These are phyloP conservation scores for Brachyrhaphis roseni DNA, from an alignment of 2,797 vertebrate species.

Conservation along the genomic window DNA sequence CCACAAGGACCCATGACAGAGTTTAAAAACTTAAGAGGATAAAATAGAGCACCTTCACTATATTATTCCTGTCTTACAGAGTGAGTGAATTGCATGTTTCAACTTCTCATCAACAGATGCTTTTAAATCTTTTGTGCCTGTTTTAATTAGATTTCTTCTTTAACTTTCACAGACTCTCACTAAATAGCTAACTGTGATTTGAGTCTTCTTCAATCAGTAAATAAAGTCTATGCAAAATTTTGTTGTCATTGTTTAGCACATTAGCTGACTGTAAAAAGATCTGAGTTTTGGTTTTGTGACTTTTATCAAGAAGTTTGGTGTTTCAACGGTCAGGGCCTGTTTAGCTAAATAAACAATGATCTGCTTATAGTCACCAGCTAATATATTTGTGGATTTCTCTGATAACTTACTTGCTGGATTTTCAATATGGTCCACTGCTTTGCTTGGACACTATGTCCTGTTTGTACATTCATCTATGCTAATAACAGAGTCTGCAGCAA, in stretches of 20 bases:
- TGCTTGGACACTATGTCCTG: neutral
- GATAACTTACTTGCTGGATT: constrained; percentile 8
- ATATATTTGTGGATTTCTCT: neutral
- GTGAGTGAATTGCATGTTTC: neutral
- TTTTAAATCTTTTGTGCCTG: neutral
- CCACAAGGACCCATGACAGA: neutral
- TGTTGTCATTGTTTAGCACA: neutral
- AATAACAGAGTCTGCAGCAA: constrained; percentile 17
- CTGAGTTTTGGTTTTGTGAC: neutral
- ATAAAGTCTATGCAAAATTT: neutral
- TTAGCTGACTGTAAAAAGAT: neutral
- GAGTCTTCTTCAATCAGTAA: neutral
- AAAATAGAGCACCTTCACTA: neutral
- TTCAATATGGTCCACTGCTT: neutral
- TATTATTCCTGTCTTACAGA: neutral
- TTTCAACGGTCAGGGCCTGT: neutral
- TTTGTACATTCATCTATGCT: neutral
- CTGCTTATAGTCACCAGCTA: neutral
- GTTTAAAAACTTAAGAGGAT: neutral
- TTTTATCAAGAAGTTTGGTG: neutral
- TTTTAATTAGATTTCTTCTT: neutral
- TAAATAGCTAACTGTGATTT: neutral
- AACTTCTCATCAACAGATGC: neutral
- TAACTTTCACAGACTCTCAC: neutral
- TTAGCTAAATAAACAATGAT: neutral